Evolutionary conservation across 2,888 invertebrate genomes (phyloP).

Genomic region (Hydropsyche betteni): DNA sequence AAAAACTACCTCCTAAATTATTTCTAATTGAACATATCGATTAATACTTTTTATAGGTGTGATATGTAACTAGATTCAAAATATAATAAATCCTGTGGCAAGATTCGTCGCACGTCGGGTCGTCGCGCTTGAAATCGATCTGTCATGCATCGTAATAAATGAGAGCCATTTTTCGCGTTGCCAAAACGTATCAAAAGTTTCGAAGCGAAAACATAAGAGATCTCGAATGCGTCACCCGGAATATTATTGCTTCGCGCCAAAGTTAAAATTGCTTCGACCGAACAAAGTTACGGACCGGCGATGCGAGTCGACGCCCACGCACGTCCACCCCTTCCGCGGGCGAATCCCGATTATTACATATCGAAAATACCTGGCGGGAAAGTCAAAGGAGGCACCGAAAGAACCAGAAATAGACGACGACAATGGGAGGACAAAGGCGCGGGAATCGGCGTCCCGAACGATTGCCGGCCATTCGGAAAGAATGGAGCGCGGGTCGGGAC

Average conservation of each 20-base stretch:
- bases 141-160: conserved; percentile 42
- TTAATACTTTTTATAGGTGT: too few species aligned
- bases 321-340: background rate
- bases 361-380: background rate
- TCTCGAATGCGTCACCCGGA: conserved; percentile 39
- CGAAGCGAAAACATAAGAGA: conserved; percentile 35
- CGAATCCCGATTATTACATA: background rate
- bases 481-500: too few species aligned
- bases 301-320: conserved; percentile 26
- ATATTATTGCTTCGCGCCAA: conserved; percentile 43
- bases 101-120: background rate
- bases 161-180: conserved; percentile 38
- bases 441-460: too few species aligned
- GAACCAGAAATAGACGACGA: background rate
- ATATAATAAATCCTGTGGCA: too few species aligned
- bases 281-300: conserved; percentile 43
- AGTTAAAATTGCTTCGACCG: conserved; percentile 46
- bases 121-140: conserved; percentile 34
- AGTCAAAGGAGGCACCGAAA: too few species aligned
- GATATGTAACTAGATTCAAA: too few species aligned
- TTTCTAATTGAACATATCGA: too few species aligned
- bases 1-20: too few species aligned
- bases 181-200: conserved; percentile 41
- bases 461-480: too few species aligned
- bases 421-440: background rate